Evolutionary conservation across 2,113 vertebrate genomes (phyloP), one percentile per base, ranked within the genome.

Genomic region (Copsychus sechellarum): DNA sequence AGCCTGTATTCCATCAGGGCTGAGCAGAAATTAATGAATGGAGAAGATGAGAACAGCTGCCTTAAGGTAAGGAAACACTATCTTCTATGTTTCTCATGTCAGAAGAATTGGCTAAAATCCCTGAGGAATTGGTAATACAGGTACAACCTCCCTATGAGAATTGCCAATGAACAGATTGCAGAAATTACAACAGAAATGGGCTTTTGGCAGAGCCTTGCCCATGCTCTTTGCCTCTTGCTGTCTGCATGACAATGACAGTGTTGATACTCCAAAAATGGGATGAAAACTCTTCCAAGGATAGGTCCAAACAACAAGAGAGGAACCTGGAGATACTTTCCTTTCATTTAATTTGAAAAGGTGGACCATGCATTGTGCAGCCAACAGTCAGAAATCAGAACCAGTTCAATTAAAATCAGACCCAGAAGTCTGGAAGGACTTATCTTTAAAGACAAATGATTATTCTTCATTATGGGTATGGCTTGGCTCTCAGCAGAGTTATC

Each of bases 61-160:
- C 45, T 36, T 15, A 36, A 62, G 74, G 78, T 40, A 78, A 81
- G 67, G 29, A 69, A 91, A 43, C 24, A 29, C 15, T 42, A 51
- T 6, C 12, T 56, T 51, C 77, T 21, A 0, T 25, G 8, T 65
- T 66, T 66, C 34, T 53, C 34, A 12, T 17, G 23, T 42, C 26
- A 56, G 12, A 54, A 4, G 8, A 16, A 17, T 33, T 43, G 71
- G 38, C 47, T 74, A 34, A 72, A 74, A 66, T 61, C 47, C 78
- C 31, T 12, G 17, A 66, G 60, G 69, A 73, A 69, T 0, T 24
- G 33, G 31, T 14, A 18, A 72, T 6, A n/a, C 0, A 0, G 43
- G 42, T 31, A 61, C 13, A 84, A 15, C 15, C n/a, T 74, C 29
- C 73, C 10, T 11, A 4, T 4, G 31, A 36, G 38, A 53, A 57